A percentile compares a stretch with the other conserved stretches of the same genome.
Evolutionary conservation across 2,113 vertebrate species (phyloP).

Genomic region (Cebidichthys violaceus): DNA sequence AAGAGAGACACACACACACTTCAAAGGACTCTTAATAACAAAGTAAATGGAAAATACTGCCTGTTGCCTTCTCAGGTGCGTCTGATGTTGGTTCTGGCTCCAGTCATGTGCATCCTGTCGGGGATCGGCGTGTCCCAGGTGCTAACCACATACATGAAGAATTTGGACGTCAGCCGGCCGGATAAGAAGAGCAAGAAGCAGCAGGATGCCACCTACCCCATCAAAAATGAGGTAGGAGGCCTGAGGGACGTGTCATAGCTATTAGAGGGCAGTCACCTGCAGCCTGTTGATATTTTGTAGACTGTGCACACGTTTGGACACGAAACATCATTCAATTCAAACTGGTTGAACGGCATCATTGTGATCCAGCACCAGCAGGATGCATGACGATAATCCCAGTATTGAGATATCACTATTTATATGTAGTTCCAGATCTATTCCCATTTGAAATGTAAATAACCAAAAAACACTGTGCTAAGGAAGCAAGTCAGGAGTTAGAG

Average conservation of each 20-base stretch:
- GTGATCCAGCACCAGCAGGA: too few relatives aligned
- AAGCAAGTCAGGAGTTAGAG: not conserved
- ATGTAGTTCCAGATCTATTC: too few relatives aligned
- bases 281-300: not conserved
- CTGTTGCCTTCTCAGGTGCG: conserved; percentile 86
- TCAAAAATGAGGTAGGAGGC: conserved; percentile 92
- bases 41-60: too few relatives aligned
- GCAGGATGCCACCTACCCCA: conserved; percentile 96
- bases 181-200: conserved; percentile 98
- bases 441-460: too few relatives aligned
- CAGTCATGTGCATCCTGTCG: conserved; percentile 98
- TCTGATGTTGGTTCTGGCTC: conserved; percentile 97
- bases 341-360: not conserved
- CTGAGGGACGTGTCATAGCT: not conserved
- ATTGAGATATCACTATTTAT: not conserved
- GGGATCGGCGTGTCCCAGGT: conserved; percentile 98
- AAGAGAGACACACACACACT: rapidly evolving
- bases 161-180: conserved; percentile 94
- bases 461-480: too few relatives aligned
- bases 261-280: not conserved
- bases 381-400: too few relatives aligned
- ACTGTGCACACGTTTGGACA: not conserved
- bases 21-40: not conserved
- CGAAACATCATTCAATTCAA: not conserved
- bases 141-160: conserved; percentile 98